Evolutionary conservation across 2,888 invertebrate genomes (phyloP).

Genomic region (Phengaris alcon): DNA sequence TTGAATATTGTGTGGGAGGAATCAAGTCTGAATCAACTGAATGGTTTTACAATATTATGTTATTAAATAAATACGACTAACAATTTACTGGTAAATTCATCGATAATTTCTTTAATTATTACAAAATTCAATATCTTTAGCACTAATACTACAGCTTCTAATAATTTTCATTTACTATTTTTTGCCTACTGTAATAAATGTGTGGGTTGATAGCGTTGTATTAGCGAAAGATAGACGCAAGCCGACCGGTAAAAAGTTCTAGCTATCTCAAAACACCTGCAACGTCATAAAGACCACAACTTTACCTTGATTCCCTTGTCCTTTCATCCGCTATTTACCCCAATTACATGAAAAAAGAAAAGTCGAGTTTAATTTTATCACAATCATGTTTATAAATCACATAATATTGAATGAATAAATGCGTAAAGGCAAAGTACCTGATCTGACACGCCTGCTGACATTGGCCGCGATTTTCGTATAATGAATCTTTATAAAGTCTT

Average conservation of each 20-base stretch:
- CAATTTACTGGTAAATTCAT: no score
- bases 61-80: no score
- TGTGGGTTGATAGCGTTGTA: conserved; percentile 37
- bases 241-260: conserved; percentile 66
- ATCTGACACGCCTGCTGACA: conserved; percentile 95
- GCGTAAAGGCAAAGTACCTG: conserved; percentile 82
- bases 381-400: conserved; percentile 40
- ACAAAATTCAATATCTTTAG: background rate
- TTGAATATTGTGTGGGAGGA: background rate
- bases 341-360: conserved; percentile 79
- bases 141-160: background rate
- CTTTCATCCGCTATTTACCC: conserved; percentile 87
- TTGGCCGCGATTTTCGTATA: conserved; percentile 84
- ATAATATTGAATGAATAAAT: conserved; percentile 51
- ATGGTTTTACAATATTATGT: no score
- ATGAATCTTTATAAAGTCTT: conserved; percentile 73
- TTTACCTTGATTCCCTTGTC: conserved; percentile 90
- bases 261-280: conserved; percentile 69
- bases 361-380: conserved; percentile 51
- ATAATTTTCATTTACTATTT: background rate
- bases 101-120: no score
- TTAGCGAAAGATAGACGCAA: conserved; percentile 49
- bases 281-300: conserved; percentile 68
- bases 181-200: background rate
- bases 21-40: no score